Conservation (phyloP, 2,888 invertebrate genomes). For the Hyles lineata region DNA sequence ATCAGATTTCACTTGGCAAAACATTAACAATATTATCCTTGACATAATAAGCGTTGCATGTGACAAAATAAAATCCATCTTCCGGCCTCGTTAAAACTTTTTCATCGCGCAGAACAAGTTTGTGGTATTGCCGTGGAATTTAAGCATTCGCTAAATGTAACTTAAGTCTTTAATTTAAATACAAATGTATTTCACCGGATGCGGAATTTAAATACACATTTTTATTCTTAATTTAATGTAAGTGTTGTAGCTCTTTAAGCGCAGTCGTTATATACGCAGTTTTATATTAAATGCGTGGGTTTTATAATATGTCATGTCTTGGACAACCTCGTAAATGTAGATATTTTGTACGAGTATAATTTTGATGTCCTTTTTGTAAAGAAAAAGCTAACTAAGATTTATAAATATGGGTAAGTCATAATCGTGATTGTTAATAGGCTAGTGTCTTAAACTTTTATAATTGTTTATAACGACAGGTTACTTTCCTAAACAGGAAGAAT, state of each 20-base stretch:
- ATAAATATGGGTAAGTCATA: too few relatives aligned
- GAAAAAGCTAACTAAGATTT: too few relatives aligned
- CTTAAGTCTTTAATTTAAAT: conserved; percentile 15
- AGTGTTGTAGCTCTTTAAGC: neutral
- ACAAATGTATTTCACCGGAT: conserved; percentile 2
- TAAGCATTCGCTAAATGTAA: conserved; percentile 10
- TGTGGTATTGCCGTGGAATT: conserved; percentile 10
- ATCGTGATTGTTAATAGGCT: too few relatives aligned
- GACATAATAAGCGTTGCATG: neutral
- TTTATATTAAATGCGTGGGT: neutral
- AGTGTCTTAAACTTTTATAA: too few relatives aligned
- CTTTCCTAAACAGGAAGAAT: too few relatives aligned
- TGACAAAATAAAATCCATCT: conserved; percentile 15
- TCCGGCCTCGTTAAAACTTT: conserved; percentile 1
- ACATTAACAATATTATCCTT: neutral
- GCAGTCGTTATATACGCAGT: neutral
- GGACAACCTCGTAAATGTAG: too few relatives aligned
- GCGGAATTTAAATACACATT: conserved; percentile 11
- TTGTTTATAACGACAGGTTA: too few relatives aligned
- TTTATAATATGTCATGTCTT: too few relatives aligned
- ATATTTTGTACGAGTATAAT: too few relatives aligned
- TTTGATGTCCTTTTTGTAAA: too few relatives aligned
- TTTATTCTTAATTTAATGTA: neutral
- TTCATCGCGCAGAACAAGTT: neutral
- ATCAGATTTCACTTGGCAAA: too few relatives aligned